Evolutionary conservation across 2,888 invertebrate species (phyloP).

Genomic region (Rotaria socialis): DNA sequence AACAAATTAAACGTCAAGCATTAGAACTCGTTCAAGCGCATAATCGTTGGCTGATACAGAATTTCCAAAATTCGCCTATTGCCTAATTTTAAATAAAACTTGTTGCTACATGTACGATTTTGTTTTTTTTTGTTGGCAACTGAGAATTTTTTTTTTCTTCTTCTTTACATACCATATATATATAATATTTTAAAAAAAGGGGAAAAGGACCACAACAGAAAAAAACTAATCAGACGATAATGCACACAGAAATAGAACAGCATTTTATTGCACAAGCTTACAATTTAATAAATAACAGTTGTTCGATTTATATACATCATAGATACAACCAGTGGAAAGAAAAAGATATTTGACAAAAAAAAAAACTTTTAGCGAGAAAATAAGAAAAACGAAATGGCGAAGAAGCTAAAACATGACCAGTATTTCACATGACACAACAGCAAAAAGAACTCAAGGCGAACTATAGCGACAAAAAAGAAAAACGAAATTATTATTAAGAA

Average conservation of each 20-base stretch:
- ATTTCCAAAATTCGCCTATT: slow-evolving; percentile 39
- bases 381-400: not conserved
- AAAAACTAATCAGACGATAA: not conserved
- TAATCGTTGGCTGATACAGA: slow-evolving; percentile 42
- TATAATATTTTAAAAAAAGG: not conserved
- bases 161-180: slow-evolving; percentile 5
- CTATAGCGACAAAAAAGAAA: not conserved
- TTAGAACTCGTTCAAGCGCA: slow-evolving; percentile 39
- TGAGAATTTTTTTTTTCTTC: not conserved
- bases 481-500: not conserved
- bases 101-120: not conserved
- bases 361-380: not conserved
- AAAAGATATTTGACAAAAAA: not conserved
- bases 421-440: not conserved
- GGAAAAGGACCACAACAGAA: not conserved
- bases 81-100: not conserved
- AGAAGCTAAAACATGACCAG: slow-evolving; percentile 21
- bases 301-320: not conserved
- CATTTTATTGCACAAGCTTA: not conserved
- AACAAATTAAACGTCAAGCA: slow-evolving; percentile 41
- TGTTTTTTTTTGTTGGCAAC: not conserved
- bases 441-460: not conserved
- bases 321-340: not conserved
- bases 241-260: not conserved
- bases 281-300: not conserved